Base-by-base conservation (phyloP, 2,113 vertebrate genomes). In the Brachyistius frenatus region DNA sequence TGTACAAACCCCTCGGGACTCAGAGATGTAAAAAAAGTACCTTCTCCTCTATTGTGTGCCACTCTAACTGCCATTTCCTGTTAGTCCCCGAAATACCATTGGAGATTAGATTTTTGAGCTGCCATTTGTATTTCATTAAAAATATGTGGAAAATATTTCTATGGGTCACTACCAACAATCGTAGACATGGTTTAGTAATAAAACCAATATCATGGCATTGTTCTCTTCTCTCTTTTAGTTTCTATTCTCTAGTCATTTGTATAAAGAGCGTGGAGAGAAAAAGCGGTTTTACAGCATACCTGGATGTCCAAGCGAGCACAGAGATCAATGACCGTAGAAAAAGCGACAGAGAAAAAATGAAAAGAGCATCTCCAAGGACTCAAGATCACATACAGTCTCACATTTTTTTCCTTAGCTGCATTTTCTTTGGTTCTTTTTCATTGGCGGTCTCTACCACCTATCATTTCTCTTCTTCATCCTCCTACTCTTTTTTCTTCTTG, bases 291-390 rank as follows among this genome's bases (percentile, higher is more conserved):
- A 67, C 58, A 72, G 74, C 49, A 57, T 44, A 52, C 55, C 67
- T 76, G 66, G 73, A 67, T 57, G 58, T 61, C 77, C 44, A 46
- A 64, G 63, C 0, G 1, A 39, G 54, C 32, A 35, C 11, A 16
- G 14, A 70, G 47, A 80, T 85, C 56, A 74, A 69, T 64, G 63
- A 33, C 16, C 1, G 31, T 30, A 46, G 49, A 46, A 58, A 61
- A 49, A 60, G 31, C 0, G 2, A 37, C 3, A 5, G 35, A 55
- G 50, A 66, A 52, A 44, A 68, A 73, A 50, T 2, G 0, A 71
- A 73, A 71, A 57, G 50, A 83, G 11, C 50, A 78, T 80, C 55
- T 89, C 61, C 52, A 77, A 81, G 73, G 70, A 82, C 54, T 71
- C 14, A 8, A 64, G 53, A 88, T 81, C 81, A 80, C 56, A 85